Conservation (phyloP, 2,113 vertebrate species). For the Genyomyrus donnyi region DNA sequence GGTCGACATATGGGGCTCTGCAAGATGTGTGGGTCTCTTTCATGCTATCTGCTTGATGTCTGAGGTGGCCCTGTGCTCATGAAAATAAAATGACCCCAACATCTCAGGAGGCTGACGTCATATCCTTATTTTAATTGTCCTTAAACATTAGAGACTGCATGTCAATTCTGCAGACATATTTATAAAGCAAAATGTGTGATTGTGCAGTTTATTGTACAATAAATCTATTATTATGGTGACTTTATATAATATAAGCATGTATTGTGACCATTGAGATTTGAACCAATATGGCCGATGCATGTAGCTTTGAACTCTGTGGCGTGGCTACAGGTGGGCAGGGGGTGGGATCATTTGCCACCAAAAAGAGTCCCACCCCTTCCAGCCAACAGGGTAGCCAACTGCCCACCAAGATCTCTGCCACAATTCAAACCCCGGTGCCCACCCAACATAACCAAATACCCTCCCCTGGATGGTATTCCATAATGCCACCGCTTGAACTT, state of each 20-base stretch:
- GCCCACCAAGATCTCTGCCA: neutral
- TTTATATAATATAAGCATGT: neutral
- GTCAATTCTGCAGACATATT: neutral
- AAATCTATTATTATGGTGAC: no score
- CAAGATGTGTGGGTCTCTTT: neutral
- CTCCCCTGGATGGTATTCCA: neutral
- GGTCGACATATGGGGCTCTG: neutral
- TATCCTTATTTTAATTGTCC: neutral
- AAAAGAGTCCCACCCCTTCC: neutral
- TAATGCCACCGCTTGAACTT: neutral
- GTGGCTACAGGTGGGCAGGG: neutral
- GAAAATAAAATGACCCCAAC: neutral
- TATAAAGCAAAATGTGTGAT: neutral
- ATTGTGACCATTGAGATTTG: neutral
- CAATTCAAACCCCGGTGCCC: neutral
- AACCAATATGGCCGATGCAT: neutral
- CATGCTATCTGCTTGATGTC: neutral
- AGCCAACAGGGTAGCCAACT: neutral
- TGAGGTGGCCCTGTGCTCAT: neutral
- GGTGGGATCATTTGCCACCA: neutral
- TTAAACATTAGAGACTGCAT: neutral
- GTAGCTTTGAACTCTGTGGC: neutral
- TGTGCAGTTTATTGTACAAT: no score
- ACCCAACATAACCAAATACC: neutral
- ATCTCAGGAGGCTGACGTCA: neutral